Percentiles rank a stretch among this genome's conserved stretches.
Conservation (phyloP, 2,113 vertebrate genomes). For the Solea senegalensis region DNA sequence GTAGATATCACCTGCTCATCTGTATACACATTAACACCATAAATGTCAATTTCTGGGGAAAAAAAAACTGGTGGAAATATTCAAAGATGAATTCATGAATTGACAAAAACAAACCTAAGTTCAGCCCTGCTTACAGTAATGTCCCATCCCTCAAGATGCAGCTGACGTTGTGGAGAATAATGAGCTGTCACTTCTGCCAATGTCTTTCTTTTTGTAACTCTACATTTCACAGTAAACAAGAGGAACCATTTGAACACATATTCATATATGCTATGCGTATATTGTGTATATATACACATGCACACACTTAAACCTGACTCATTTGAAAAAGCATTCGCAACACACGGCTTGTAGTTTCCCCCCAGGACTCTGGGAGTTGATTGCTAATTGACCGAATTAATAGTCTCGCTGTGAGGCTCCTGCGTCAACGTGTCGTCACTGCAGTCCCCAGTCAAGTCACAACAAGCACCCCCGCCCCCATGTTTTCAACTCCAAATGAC, state of each 20-base stretch:
- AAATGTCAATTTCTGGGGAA: too few relatives aligned
- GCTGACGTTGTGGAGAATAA: slow-evolving; percentile 42
- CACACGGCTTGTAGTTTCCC: slow-evolving; percentile 8
- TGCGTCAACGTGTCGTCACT: slow-evolving; percentile 40
- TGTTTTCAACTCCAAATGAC: slow-evolving; percentile 7
- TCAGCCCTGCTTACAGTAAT: too few relatives aligned
- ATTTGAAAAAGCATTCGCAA: neutral
- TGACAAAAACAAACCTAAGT: too few relatives aligned
- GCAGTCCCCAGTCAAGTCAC: neutral
- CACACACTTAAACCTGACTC: too few relatives aligned
- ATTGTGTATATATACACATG: too few relatives aligned
- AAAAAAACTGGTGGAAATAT: too few relatives aligned
- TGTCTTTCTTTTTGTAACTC: slow-evolving; percentile 14
- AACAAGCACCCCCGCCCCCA: neutral
- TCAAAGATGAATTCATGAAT: too few relatives aligned
- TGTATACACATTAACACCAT: too few relatives aligned
- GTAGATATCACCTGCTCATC: too few relatives aligned
- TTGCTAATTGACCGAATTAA: slow-evolving; percentile 45
- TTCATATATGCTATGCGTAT: too few relatives aligned
- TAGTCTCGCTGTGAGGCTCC: slow-evolving; percentile 39
- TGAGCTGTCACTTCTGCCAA: slow-evolving; percentile 50
- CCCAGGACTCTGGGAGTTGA: slow-evolving; percentile 27
- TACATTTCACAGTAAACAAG: too few relatives aligned
- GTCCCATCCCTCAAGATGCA: slow-evolving; percentile 1
- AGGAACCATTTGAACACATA: too few relatives aligned